Conservation (phyloP, 2,797 vertebrate species). For the Morelia viridis region DNA sequence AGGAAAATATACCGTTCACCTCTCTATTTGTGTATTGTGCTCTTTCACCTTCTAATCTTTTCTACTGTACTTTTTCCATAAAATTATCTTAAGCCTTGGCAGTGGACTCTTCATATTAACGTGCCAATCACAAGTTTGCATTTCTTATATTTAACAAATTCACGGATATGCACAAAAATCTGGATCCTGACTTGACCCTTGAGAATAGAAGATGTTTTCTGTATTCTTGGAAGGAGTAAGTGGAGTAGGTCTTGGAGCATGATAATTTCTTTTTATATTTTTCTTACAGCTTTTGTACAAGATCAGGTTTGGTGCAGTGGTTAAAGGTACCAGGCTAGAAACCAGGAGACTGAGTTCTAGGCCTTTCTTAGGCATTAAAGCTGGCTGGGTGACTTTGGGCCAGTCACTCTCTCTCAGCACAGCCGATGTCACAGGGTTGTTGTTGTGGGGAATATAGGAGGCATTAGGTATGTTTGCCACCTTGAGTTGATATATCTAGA, state of each 20-base stretch:
- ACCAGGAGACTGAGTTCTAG: background rate
- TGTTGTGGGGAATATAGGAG: background rate
- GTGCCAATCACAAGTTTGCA: background rate
- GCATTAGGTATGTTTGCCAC: too few relatives aligned
- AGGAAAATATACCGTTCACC: constrained; percentile 39
- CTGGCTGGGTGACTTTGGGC: background rate
- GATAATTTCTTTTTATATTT: background rate
- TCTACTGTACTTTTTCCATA: background rate
- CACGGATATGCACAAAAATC: background rate
- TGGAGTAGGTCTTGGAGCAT: background rate
- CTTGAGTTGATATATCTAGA: too few relatives aligned
- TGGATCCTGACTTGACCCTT: background rate
- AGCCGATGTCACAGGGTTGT: background rate
- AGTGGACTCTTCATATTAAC: background rate
- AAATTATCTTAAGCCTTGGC: background rate
- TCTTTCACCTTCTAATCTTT: background rate
- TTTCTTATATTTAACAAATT: background rate
- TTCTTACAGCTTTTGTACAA: background rate
- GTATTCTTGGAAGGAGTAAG: too few relatives aligned
- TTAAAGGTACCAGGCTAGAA: background rate
- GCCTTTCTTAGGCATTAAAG: too few relatives aligned
- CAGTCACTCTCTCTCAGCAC: background rate
- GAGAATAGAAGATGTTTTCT: background rate
- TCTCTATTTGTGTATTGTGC: background rate
- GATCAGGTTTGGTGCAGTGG: background rate